Evolutionary conservation across 2,113 vertebrate genomes (phyloP), one percentile per base, ranked within the genome.

Genomic region (Piprites chloris): DNA sequence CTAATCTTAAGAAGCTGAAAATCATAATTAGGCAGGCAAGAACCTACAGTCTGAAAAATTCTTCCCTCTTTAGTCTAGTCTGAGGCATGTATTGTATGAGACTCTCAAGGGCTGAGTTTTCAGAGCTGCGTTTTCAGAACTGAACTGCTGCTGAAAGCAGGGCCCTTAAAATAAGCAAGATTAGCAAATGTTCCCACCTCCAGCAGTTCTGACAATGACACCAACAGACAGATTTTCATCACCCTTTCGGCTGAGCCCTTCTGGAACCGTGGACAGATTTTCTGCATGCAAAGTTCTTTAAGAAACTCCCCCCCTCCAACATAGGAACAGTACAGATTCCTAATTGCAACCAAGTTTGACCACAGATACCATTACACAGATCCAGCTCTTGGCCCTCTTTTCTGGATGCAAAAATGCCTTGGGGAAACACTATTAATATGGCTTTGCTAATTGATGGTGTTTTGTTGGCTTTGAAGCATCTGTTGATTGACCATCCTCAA

Each of bases 171-270:
- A 89, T 78, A 89, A 95, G 80, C 80, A 90, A 91, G 84, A 76
- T 82, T 92, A 87, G 77, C 84, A 82, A 91, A 85, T 61, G 61
- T 85, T 91, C 81, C 76, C 89, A 95, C 69, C 94, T 93, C 85
- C 92, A 94, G 90, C 87, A 75, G 76, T 47, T 89, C 92, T 73
- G 75, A 92, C 16, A 2, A n/a, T 74, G 92, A 77, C 89, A 93
- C 93, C 91, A 93, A 46, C 65, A 68, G 83, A 23, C 76, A 72
- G 89, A 83, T 92, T 93, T 90, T 92, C 80, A 67, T 50, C 91
- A 81, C 92, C 88, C 68, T 84, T 93, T 90, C 52, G 83, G 80
- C 73, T 89, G 65, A 92, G 89, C 84, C 80, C 61, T 72, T 82
- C 95, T 95, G 77, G 62, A 94, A 63, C 66, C 30, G 53, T 28